These are phyloP conservation scores for Cinara cedri DNA, from an alignment of 2,888 invertebrate genomes.

Conservation along the genomic window DNA sequence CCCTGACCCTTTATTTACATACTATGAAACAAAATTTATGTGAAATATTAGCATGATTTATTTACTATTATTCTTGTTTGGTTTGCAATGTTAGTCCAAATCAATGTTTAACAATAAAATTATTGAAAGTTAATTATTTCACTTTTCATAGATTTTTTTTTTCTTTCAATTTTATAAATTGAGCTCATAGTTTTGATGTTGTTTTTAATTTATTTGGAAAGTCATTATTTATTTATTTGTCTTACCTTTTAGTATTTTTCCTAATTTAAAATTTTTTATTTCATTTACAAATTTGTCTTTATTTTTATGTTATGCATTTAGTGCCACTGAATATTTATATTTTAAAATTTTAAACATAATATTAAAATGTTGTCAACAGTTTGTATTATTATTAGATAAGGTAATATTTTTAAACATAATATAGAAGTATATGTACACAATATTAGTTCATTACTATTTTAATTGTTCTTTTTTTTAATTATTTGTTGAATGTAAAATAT, in stretches of 20 bases:
- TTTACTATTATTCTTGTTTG: no score
- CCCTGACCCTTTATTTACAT: neutral
- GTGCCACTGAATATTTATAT: slow-evolving; percentile 27
- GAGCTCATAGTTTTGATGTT: slow-evolving; percentile 5
- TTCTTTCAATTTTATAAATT: neutral
- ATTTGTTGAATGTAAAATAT: slow-evolving; percentile 17
- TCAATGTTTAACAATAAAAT: neutral
- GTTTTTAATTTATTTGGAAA: neutral
- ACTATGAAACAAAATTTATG: neutral
- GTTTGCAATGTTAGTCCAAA: no score
- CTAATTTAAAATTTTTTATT: slow-evolving; percentile 3
- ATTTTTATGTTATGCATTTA: slow-evolving; percentile 16
- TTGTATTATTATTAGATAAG: slow-evolving; percentile 5
- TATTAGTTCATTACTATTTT: slow-evolving; percentile 25
- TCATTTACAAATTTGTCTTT: neutral
- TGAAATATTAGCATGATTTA: neutral
- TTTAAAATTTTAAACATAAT: neutral
- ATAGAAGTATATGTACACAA: neutral
- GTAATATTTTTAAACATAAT: neutral
- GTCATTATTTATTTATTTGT: neutral
- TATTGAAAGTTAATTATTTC: neutral
- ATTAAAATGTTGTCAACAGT: neutral
- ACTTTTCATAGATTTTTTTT: neutral
- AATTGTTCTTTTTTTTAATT: neutral
- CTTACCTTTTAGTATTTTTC: slow-evolving; percentile 10